Base-by-base conservation (phyloP, 2,888 invertebrate species). In the Coelogynopora nodosa region DNA sequence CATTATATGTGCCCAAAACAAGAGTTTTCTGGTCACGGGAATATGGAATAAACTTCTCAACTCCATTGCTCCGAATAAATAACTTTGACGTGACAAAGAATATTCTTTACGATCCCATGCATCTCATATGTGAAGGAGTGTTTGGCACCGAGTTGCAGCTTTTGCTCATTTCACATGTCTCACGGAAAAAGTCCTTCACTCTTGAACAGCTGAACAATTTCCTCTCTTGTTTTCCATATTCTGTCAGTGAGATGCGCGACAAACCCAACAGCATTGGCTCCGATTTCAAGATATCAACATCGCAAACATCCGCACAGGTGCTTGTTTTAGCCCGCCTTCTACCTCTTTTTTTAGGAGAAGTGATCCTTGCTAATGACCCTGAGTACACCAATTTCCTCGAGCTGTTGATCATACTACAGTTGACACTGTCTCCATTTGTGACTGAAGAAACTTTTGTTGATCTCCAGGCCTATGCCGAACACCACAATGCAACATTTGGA, bases 21-120 rank as follows among this genome's bases (percentile, higher is more conserved):
- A 74, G 27, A 74, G 74, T 74, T 74, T 74, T 23, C 27, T 74
- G 74, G 74, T 74, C 74, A 26, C 74, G 74, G 18, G 18, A 74
- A 23, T 74, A 74, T 74, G 74, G 74, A 23, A 23, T 74, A 5
- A 74, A 74, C 27, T 74, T 74, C 27, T 13, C 18, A 74, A 13
- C 23, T 74, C 27, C 74, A 23, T 26, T 74, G 18, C 27, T 74
- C 18, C 18, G 23, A 74, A 74, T 74, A 26, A 2, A 5, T 74
- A 26, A 26, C 74, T 74, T 74, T 74, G 74, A 74, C 27, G 27
- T 74, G 23, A 26, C 27, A 13, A 13, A 74, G 27, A 26, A 74
- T 26, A 74, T 26, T 74, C 74, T 74, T 23, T 26, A 74, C 23
- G 74, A 74, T 26, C 74, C 74, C 18, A 74, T 74, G 74, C 74